Percentiles rank a stretch among this genome's conserved stretches.
Conservation (phyloP, 2,888 invertebrate species). For the Carpatolechia fugitivella region DNA sequence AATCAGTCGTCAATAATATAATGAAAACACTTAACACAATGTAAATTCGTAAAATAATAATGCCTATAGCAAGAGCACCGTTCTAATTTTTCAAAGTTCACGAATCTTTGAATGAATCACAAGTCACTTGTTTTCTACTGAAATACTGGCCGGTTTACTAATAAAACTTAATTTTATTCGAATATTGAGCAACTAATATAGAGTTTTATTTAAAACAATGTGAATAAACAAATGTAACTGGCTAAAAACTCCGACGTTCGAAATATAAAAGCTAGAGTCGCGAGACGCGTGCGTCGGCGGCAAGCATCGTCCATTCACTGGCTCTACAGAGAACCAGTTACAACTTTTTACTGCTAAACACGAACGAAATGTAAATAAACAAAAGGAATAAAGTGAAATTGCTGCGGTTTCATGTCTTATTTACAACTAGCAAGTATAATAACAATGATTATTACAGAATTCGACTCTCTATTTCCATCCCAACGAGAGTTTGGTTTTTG, state of each 20-base stretch:
- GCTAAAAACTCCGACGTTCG: background rate
- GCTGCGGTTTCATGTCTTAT: background rate
- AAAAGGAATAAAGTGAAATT: background rate
- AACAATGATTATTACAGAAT: background rate
- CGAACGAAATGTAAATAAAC: conserved; percentile 7
- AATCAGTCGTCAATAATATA: too few relatives aligned
- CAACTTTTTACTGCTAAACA: background rate
- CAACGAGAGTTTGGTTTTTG: background rate
- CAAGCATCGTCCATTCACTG: conserved; percentile 2
- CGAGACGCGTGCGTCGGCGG: background rate
- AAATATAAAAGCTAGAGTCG: background rate
- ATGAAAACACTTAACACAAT: too few relatives aligned
- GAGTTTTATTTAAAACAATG: background rate
- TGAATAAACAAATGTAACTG: background rate
- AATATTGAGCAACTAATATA: background rate
- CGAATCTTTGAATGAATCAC: too few relatives aligned
- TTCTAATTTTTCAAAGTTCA: background rate
- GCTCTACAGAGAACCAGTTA: background rate
- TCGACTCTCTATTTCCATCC: background rate
- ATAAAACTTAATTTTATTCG: background rate
- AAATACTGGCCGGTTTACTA: background rate
- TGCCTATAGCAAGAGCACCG: background rate
- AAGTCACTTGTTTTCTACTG: background rate
- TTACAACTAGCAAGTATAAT: background rate
- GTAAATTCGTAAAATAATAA: too few relatives aligned